Conservation (phyloP, 2,797 vertebrate species). For the Gorsachius magnificus region DNA sequence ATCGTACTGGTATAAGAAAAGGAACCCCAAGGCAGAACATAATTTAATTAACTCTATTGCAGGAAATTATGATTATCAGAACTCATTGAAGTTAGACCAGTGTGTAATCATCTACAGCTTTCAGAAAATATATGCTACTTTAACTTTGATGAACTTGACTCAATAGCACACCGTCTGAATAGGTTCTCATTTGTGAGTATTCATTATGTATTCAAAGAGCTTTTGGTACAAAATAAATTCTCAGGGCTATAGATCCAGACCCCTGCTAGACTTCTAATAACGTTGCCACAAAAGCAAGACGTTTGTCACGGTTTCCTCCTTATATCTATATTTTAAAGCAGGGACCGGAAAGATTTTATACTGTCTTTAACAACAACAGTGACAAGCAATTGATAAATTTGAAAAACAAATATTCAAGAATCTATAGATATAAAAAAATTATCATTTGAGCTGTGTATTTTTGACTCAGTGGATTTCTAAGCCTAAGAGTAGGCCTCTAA, state of each 20-base stretch:
- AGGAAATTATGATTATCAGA: constrained; percentile 52
- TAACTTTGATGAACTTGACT: constrained; percentile 61
- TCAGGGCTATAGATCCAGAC: neutral
- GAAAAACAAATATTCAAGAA: neutral
- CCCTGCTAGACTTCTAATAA: constrained; percentile 1
- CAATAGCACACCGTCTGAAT: constrained; percentile 24
- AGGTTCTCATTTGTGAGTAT: constrained; percentile 39
- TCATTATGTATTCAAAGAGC: constrained; percentile 37
- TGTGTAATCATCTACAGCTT: constrained; percentile 49
- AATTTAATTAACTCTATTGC: constrained; percentile 57
- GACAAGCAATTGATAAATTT: neutral
- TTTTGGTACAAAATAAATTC: constrained; percentile 46
- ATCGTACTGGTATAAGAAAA: neutral
- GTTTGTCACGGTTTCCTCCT: neutral
- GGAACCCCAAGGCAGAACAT: neutral
- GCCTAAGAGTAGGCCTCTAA: neutral
- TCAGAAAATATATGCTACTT: constrained; percentile 50
- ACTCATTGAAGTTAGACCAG: constrained; percentile 48
- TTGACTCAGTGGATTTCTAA: neutral
- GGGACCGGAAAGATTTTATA: neutral
- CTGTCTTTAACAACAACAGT: neutral
- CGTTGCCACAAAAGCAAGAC: constrained; percentile 2
- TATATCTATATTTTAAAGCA: neutral
- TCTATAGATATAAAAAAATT: neutral
- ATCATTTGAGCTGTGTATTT: neutral